phyloP scores from a whole-genome alignment of 92 coral and sea anemone species.

The Epizoanthus stellaris region DNA sequence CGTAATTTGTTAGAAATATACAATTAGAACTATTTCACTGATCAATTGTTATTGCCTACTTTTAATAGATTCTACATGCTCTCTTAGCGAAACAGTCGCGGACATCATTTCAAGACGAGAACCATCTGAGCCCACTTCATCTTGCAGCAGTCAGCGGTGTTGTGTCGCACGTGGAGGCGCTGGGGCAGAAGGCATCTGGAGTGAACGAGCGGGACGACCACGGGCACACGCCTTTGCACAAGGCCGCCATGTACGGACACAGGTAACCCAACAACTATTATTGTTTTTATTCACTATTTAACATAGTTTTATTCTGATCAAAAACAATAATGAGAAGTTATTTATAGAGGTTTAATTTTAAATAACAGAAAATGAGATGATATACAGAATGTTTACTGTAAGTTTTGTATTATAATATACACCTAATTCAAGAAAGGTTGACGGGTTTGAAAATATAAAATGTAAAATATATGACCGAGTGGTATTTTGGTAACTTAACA shows the following conservation, averaged over 20 bases:
- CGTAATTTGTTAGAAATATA: too few relatives aligned
- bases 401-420: too few relatives aligned
- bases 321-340: too few relatives aligned
- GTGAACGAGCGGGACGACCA: slow-evolving; percentile 75
- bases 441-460: too few relatives aligned
- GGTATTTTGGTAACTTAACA: too few relatives aligned
- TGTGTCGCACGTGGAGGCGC: slow-evolving; percentile 70
- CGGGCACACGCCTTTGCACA: slow-evolving; percentile 77
- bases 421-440: too few relatives aligned
- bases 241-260: slow-evolving; percentile 79
- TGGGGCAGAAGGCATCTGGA: slow-evolving; percentile 61
- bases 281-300: neutral
- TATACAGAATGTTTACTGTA: too few relatives aligned
- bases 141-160: slow-evolving; percentile 74
- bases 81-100: slow-evolving; percentile 64
- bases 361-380: too few relatives aligned
- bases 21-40: neutral
- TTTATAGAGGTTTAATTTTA: too few relatives aligned
- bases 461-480: too few relatives aligned
- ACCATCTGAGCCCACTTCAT: slow-evolving; percentile 79
- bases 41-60: neutral
- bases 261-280: slow-evolving; percentile 38
- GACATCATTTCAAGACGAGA: slow-evolving; percentile 70
- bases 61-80: slow-evolving; percentile 60
- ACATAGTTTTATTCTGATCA: neutral